Conservation (phyloP, 2,113 vertebrate species). For the Channa maculata region DNA sequence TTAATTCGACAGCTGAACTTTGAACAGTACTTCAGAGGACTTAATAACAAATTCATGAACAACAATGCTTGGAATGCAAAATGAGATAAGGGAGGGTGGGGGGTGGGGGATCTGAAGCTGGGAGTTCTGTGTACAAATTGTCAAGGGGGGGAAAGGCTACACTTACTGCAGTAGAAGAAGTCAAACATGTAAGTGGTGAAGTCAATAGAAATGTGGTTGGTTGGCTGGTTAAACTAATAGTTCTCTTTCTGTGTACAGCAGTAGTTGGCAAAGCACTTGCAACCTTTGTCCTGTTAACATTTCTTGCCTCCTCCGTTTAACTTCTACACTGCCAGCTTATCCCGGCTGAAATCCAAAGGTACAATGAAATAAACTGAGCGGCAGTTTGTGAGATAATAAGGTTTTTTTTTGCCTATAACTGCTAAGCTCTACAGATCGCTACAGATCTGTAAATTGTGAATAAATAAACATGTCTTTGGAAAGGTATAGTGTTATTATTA, state of each 20-base stretch:
- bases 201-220: slow-evolving; percentile 27
- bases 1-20: slow-evolving; percentile 62
- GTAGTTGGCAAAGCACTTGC: slow-evolving; percentile 24
- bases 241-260: slow-evolving; percentile 9
- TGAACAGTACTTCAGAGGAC: slow-evolving; percentile 50
- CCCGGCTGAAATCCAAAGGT: slow-evolving; percentile 33
- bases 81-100: slow-evolving; percentile 20
- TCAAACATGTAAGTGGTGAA: slow-evolving; percentile 41
- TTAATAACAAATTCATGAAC: slow-evolving; percentile 68
- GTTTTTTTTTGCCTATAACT: slow-evolving; percentile 9
- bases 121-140: slow-evolving; percentile 30
- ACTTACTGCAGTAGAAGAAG: slow-evolving; percentile 57
- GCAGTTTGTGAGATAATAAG: slow-evolving; percentile 49
- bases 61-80: slow-evolving; percentile 58
- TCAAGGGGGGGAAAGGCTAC: slow-evolving; percentile 36
- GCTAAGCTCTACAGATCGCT: slow-evolving; percentile 2
- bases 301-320: slow-evolving; percentile 41
- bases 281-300: slow-evolving; percentile 46
- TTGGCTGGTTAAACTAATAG: slow-evolving; percentile 36
- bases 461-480: slow-evolving; percentile 38
- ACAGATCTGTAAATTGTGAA: slow-evolving; percentile 40
- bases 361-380: slow-evolving; percentile 49
- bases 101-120: slow-evolving; percentile 9
- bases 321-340: slow-evolving; percentile 38
- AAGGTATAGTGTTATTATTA: slow-evolving; percentile 13